phyloP scores from a whole-genome alignment of 2,888 invertebrate species.

The Crocallis elinguaria region DNA sequence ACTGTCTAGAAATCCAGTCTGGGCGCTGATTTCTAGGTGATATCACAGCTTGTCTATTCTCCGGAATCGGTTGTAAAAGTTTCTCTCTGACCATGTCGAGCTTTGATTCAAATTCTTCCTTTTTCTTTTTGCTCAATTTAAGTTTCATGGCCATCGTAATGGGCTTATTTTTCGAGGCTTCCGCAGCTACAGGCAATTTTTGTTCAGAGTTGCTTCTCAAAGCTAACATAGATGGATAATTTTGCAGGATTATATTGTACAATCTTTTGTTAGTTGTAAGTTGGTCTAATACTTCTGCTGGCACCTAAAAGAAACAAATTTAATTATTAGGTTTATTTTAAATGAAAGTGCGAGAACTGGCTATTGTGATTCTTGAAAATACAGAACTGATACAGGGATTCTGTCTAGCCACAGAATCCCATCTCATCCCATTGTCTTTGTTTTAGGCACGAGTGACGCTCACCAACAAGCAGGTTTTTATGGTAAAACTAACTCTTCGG shows the following conservation, averaged over 20 bases:
- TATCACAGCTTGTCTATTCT: slow-evolving; percentile 67
- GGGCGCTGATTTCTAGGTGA: slow-evolving; percentile 57
- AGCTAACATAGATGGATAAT: slow-evolving; percentile 88
- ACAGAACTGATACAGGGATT: no score
- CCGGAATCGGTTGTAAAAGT: slow-evolving; percentile 75
- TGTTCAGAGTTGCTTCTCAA: slow-evolving; percentile 87
- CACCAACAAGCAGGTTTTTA: no score
- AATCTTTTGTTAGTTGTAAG: slow-evolving; percentile 86
- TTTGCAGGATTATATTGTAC: slow-evolving; percentile 89
- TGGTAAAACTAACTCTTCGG: no score
- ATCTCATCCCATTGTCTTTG: no score
- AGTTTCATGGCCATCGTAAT: slow-evolving; percentile 87
- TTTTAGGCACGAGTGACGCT: no score
- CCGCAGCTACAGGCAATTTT: slow-evolving; percentile 69
- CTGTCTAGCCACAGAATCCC: no score
- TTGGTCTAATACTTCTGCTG: slow-evolving; percentile 89
- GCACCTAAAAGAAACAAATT: slow-evolving; percentile 79
- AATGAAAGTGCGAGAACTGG: no score
- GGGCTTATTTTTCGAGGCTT: slow-evolving; percentile 73
- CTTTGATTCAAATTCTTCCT: slow-evolving; percentile 74
- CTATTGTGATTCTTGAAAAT: not conserved
- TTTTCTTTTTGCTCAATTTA: slow-evolving; percentile 71
- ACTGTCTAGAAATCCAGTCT: slow-evolving; percentile 80
- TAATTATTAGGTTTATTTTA: not conserved
- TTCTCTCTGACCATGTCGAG: slow-evolving; percentile 70